These are phyloP conservation scores for Trachelus stipa DNA, from an alignment of 2,888 invertebrate species.

Conservation along the genomic window DNA sequence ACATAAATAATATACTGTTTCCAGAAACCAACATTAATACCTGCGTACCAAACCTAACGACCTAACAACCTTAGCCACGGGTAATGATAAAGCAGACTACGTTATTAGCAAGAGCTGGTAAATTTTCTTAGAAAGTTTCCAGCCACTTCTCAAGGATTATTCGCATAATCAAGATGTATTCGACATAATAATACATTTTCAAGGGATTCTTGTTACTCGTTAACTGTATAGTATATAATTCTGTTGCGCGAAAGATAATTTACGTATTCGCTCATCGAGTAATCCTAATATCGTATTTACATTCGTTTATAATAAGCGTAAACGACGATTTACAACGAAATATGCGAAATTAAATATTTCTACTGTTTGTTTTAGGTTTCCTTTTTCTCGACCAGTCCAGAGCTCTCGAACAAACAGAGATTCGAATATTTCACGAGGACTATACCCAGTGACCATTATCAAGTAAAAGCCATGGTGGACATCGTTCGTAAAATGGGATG, in stretches of 20 bases:
- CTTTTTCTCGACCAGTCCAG: conserved; percentile 95
- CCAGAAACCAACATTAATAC: background rate
- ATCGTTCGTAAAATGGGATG: conserved; percentile 88
- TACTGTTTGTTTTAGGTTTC: conserved; percentile 78
- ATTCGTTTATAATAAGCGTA: too few species aligned
- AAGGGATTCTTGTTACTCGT: background rate
- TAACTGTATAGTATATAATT: background rate
- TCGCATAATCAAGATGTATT: background rate
- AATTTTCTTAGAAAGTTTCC: background rate
- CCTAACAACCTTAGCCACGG: background rate
- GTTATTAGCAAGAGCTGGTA: background rate
- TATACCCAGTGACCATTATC: conserved; percentile 94
- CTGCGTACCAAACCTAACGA: background rate
- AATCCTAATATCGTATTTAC: background rate
- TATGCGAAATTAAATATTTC: background rate
- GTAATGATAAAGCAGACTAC: background rate
- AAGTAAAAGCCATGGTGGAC: conserved; percentile 95
- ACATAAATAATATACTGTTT: background rate
- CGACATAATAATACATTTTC: background rate
- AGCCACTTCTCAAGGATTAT: background rate
- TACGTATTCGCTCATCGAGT: background rate
- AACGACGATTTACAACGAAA: background rate
- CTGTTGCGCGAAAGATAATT: background rate
- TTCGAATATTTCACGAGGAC: conserved; percentile 96
- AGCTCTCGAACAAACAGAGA: conserved; percentile 92